phyloP scores from a whole-genome alignment of 2,113 vertebrate genomes.

The Pedionomus torquatus region DNA sequence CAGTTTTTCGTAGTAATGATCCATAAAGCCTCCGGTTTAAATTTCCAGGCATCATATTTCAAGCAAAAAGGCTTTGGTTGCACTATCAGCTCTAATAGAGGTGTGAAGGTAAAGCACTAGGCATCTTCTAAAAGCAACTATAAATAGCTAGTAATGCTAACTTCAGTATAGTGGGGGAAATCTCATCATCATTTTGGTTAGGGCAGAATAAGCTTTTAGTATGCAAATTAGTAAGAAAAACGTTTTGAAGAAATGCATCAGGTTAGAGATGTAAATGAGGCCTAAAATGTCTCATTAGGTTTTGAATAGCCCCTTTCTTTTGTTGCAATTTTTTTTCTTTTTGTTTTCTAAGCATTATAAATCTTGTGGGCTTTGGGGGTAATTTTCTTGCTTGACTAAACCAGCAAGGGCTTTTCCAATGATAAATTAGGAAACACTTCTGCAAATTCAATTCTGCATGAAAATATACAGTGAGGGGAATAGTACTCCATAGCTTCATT shows the following conservation, averaged over 20 bases:
- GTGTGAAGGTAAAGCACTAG: slow-evolving; percentile 47
- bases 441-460: slow-evolving; percentile 63
- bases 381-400: slow-evolving; percentile 82
- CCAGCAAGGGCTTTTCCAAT: slow-evolving; percentile 71
- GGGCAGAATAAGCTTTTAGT: slow-evolving; percentile 79
- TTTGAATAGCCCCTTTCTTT: slow-evolving; percentile 78
- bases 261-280: slow-evolving; percentile 81
- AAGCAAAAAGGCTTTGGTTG: not conserved
- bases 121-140: slow-evolving; percentile 36
- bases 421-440: slow-evolving; percentile 74
- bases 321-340: slow-evolving; percentile 51
- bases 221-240: slow-evolving; percentile 80
- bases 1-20: not conserved
- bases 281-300: slow-evolving; percentile 84
- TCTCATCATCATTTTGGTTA: slow-evolving; percentile 76
- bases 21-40: not conserved
- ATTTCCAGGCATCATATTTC: not conserved
- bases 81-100: not conserved
- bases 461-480: slow-evolving; percentile 53
- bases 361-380: slow-evolving; percentile 78
- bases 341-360: slow-evolving; percentile 77
- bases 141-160: slow-evolving; percentile 63
- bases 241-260: slow-evolving; percentile 78
- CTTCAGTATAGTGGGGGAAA: slow-evolving; percentile 67
- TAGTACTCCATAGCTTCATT: slow-evolving; percentile 10